Evolutionary conservation across 2,113 vertebrate species (phyloP).

Genomic region (Chionis minor): DNA sequence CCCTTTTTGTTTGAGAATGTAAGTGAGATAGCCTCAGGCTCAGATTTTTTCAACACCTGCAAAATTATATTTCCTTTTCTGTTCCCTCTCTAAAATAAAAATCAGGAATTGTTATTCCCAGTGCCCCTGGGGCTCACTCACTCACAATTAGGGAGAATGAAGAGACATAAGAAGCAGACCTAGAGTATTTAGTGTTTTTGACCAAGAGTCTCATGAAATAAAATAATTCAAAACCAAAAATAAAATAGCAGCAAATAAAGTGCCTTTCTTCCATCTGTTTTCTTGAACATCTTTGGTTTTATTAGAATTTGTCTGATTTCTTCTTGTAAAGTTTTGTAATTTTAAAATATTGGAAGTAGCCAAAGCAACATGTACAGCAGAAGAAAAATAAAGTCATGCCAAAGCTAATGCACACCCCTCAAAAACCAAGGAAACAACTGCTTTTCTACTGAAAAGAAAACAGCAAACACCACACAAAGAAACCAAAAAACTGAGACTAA

Average conservation of each 20-base stretch:
- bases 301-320: not conserved
- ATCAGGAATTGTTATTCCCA: not conserved
- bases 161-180: not conserved
- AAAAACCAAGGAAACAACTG: not conserved
- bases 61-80: not conserved
- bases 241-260: not conserved
- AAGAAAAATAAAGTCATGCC: not conserved
- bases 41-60: conserved; percentile 3
- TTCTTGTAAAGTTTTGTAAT: not conserved
- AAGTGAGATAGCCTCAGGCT: not conserved
- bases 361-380: not conserved
- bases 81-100: not conserved
- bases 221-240: not conserved
- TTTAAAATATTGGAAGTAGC: not conserved
- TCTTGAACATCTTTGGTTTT: not conserved
- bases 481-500: not conserved
- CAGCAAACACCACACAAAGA: not conserved
- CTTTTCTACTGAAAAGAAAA: not conserved
- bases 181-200: not conserved
- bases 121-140: not conserved
- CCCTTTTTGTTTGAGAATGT: not conserved
- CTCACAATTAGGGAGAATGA: not conserved
- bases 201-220: not conserved
- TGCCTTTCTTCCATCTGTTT: not conserved
- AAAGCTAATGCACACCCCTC: not conserved